Evolutionary conservation across 2,888 invertebrate genomes (phyloP).

Genomic region (Notodonta dromedarius): DNA sequence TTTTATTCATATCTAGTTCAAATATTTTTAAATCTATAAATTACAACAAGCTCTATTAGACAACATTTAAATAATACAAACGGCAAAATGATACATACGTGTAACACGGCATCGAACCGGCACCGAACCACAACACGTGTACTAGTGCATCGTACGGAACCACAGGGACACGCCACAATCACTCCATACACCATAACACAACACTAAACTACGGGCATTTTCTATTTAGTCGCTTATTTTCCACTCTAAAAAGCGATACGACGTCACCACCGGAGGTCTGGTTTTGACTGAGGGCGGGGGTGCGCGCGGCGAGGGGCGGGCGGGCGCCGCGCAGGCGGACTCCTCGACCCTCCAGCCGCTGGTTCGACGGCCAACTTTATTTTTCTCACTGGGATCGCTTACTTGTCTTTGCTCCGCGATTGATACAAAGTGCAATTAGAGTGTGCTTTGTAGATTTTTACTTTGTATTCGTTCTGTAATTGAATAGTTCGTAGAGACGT

Average conservation of each 20-base stretch:
- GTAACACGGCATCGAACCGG: slow-evolving; percentile 41
- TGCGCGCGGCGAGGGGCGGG: slow-evolving; percentile 33
- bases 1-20: no score
- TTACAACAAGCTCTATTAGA: no score
- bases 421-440: slow-evolving; percentile 54
- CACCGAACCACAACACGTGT: slow-evolving; percentile 15
- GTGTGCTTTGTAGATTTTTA: slow-evolving; percentile 13
- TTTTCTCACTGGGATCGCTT: slow-evolving; percentile 62
- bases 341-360: slow-evolving; percentile 19
- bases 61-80: slow-evolving; percentile 10
- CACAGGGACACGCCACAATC: slow-evolving; percentile 4
- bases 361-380: slow-evolving; percentile 52
- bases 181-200: slow-evolving; percentile 34
- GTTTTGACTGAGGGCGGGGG: slow-evolving; percentile 55
- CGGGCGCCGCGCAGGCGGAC: slow-evolving; percentile 62
- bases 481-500: slow-evolving; percentile 11
- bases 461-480: slow-evolving; percentile 6
- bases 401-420: slow-evolving; percentile 54
- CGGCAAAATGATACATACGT: slow-evolving; percentile 38
- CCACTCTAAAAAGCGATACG: slow-evolving; percentile 31
- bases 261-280: slow-evolving; percentile 43
- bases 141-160: slow-evolving; percentile 2
- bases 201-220: slow-evolving; percentile 4
- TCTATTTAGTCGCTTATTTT: slow-evolving; percentile 20
- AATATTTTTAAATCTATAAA: no score